Evolutionary conservation across 2,888 invertebrate genomes (phyloP), one percentile per base, ranked within the genome.

Genomic region (Leptopilina myrica): DNA sequence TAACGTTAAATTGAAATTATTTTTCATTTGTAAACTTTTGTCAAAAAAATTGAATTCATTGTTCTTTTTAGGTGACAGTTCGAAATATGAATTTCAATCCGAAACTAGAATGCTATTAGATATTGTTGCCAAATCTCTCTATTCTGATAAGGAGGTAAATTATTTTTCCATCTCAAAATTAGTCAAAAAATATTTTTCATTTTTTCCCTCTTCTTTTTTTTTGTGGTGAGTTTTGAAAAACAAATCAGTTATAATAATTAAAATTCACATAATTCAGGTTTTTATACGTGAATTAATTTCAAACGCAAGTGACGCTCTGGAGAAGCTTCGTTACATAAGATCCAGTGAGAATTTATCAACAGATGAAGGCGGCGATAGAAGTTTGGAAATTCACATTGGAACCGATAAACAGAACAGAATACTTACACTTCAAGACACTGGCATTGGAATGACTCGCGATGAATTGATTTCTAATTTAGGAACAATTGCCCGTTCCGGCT

Each of bases 271-370:
- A 11, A 33, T 62, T 77, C 43, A 64, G 96, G 98, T 99, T 9
- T 99, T 99, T 90, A 95, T 99, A 12, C 94, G 99, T 84, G 99
- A 99, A 92, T 92, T 99, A 62, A 97, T 99, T 84, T 99, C 99
- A 0, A 99, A 99, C 93, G 97, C 98, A 0, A 98, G 98, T 91
- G 99, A 99, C 94, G 99, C 99, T 14, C 92, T 99, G 81, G 99
- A 99, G 91, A 99, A 99, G 92, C 95, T 98, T 84, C 93, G 98
- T 1, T 98, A 98, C 88, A 90, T 96, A 14, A 94, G 95, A 85
- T 92, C 96, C 73, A 94, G 94, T 76, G 91, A 88, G 64, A 86
- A 83, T 15, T 89, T 92, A n/a, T 87, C 90, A 1, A 92, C 93
- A 5, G 93, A 94, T 40, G 91, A 92, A 40, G 92, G 93, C 62